Conservation (phyloP, 2,113 vertebrate species). For the Chitala chitala region DNA sequence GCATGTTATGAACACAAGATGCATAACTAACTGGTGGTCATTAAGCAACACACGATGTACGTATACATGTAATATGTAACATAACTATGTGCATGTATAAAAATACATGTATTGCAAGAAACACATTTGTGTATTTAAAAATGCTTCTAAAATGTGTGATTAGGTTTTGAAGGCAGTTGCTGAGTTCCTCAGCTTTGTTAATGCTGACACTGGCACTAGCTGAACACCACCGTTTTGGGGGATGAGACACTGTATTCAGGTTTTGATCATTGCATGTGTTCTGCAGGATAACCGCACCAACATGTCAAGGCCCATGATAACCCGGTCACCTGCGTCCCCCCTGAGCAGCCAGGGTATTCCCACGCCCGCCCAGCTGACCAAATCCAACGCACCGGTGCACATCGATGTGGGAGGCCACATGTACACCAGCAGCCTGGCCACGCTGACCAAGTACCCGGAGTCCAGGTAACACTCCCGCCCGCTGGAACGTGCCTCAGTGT, state of each 20-base stretch:
- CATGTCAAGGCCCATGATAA: slow-evolving; percentile 77
- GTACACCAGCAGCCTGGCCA: slow-evolving; percentile 94
- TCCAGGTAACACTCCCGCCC: slow-evolving; percentile 70
- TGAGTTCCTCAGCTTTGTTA: not conserved
- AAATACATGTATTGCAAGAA: too few species aligned
- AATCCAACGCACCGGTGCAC: slow-evolving; percentile 89
- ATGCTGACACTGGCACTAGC: too few species aligned
- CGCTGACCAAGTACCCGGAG: slow-evolving; percentile 87
- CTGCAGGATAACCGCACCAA: slow-evolving; percentile 76
- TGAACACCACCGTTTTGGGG: too few species aligned
- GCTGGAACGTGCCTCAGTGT: too few species aligned
- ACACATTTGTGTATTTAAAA: too few species aligned
- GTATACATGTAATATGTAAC: too few species aligned
- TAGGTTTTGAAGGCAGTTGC: too few species aligned
- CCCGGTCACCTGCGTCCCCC: slow-evolving; percentile 75
- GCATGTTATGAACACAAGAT: too few species aligned
- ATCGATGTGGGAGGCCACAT: slow-evolving; percentile 93
- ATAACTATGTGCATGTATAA: too few species aligned
- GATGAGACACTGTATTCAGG: too few species aligned
- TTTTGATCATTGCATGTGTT: not conserved
- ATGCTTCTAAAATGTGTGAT: not conserved
- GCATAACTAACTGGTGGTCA: too few species aligned
- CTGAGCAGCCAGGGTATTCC: slow-evolving; percentile 80
- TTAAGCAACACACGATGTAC: too few species aligned
- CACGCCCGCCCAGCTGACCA: slow-evolving; percentile 83